Percentiles rank a stretch among this genome's conserved stretches.
Evolutionary conservation across 2,888 invertebrate genomes (phyloP).

Genomic region (Meteorus colon): DNA sequence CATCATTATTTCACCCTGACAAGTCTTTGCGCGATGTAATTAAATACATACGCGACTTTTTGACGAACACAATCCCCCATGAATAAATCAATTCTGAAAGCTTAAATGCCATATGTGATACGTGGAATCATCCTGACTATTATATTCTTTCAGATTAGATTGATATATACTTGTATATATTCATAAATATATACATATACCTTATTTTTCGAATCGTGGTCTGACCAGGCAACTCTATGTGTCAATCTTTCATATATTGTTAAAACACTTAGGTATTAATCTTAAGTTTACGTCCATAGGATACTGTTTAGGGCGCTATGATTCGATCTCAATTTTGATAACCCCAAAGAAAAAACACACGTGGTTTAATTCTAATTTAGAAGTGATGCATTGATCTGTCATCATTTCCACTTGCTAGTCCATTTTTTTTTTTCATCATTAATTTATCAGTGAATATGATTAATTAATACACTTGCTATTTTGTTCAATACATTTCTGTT

Average conservation of each 20-base stretch:
- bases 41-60: conserved; percentile 30
- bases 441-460: conserved; percentile 24
- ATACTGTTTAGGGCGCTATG: conserved; percentile 46
- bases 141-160: conserved; percentile 34
- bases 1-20: conserved; percentile 32
- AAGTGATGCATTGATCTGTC: conserved; percentile 12
- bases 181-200: conserved; percentile 2
- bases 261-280: conserved; percentile 50
- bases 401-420: neutral
- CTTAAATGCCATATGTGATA: conserved; percentile 30
- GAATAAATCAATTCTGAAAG: conserved; percentile 26
- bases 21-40: conserved; percentile 31
- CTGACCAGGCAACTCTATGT: conserved; percentile 49
- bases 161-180: conserved; percentile 24
- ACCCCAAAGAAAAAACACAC: conserved; percentile 34
- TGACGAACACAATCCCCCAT: conserved; percentile 38
- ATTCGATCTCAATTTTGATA: conserved; percentile 43
- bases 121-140: conserved; percentile 31
- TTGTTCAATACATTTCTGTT: conserved; percentile 9
- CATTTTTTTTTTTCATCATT: neutral
- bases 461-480: conserved; percentile 32
- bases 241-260: conserved; percentile 27
- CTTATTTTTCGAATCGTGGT: conserved; percentile 33
- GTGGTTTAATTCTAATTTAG: conserved; percentile 20
- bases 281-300: conserved; percentile 48